Base-by-base conservation (phyloP, 1,140 invertebrate species). In the Acromyrmex echinatior region DNA sequence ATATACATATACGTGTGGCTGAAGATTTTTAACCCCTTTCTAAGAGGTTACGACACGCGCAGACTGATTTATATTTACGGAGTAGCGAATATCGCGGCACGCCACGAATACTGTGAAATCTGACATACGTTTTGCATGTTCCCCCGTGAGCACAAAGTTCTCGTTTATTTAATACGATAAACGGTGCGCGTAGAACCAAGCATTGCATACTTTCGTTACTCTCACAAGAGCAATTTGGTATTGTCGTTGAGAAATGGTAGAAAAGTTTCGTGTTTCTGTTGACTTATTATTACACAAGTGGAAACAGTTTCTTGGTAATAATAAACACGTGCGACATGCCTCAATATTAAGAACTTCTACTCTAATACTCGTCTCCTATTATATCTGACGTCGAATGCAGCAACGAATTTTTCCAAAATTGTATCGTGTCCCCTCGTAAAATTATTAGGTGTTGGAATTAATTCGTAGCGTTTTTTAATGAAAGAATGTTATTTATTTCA, bases 301-400 rank as follows among this genome's bases (percentile, higher is more conserved):
- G 53, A 10, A 71, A 60, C 84, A 80, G 74, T 84, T 82, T 90
- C 74, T 80, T 77, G 84, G 84, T 89, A 88, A 91, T 91, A 90
- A 90, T 90, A 91, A 86, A 88, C 90, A 91, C 87, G 84, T 91
- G 90, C 73, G 89, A 79, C 88, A 62, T 71, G 62, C 28, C 78
- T 79, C 53, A 63, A 62, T 86, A 84, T 88, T 90, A 90, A 87
- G 79, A 91, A 91, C 82, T 88, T 90, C 84, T 84, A 70, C 58
- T 62, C 84, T 87, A 88, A 91, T 86, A 62, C 39, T 81, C 16
- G 31, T 79, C 39, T 45, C 12, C 25, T 25, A 21, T 74, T 76
- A 66, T 39, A 51, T 85, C 88, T 71, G 53, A 88, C 82, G 63
- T 86, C 73, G 84, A 62, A 77, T 77, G 58, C 65, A 71, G 53